Conservation (phyloP, 2,888 invertebrate species). For the Caenorhabditis plicata region DNA sequence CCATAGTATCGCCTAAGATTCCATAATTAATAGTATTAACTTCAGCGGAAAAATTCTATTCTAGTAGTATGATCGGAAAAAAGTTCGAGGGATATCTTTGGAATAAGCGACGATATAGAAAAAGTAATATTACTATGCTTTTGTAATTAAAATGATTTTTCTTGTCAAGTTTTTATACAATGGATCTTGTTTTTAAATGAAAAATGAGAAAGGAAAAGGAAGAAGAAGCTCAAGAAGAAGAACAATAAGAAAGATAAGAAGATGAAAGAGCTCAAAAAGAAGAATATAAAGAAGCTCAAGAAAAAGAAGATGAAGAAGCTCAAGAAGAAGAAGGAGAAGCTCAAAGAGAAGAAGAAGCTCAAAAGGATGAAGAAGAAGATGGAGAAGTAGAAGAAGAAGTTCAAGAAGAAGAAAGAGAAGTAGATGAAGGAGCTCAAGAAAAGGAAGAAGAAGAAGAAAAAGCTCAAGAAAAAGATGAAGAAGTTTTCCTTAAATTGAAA, state of each 20-base stretch:
- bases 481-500: neutral
- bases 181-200: neutral
- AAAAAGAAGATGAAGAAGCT: no score
- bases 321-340: conserved; percentile 3
- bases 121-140: neutral
- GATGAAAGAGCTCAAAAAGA: no score
- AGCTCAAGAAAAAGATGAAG: no score
- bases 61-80: no score
- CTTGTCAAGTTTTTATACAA: neutral
- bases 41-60: no score
- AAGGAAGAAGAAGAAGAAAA: conserved; percentile 1
- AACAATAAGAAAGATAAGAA: neutral
- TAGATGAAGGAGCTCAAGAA: neutral
- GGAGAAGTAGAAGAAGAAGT: conserved; percentile 3
- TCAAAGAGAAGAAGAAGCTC: no score
- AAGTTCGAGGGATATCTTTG: no score
- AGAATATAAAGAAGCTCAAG: no score
- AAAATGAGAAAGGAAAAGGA: conserved; percentile 5
- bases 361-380: no score
- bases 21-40: no score
- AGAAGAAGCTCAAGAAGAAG: conserved; percentile 2
- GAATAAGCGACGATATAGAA: neutral
- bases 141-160: conserved; percentile 4
- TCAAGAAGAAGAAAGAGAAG: neutral
- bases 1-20: no score